Conservation (phyloP, 1,140 invertebrate species). For the Parasteatoda tepidariorum region DNA sequence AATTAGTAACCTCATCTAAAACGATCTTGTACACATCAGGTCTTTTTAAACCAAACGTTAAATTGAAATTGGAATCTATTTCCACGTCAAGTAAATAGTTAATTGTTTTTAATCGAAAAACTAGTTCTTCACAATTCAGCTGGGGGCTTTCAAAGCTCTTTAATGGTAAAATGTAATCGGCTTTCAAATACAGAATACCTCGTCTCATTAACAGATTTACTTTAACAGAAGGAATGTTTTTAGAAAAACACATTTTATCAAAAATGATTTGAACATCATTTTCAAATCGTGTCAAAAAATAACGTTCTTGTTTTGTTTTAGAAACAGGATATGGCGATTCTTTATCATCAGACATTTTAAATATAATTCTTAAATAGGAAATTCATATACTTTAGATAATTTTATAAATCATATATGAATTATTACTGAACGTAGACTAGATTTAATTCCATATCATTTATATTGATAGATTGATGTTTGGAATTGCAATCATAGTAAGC, state of each 20-base stretch:
- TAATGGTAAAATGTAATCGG: constrained; percentile 15
- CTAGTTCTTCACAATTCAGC: neutral
- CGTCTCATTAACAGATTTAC: neutral
- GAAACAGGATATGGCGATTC: neutral
- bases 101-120: constrained; percentile 7
- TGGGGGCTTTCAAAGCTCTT: neutral
- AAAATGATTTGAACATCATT: constrained; percentile 29
- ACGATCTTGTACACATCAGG: neutral
- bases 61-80: constrained; percentile 14
- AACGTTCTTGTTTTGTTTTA: neutral
- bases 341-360: too few species aligned
- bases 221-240: neutral
- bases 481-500: too few species aligned
- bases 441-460: too few species aligned
- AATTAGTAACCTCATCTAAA: neutral
- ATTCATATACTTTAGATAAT: too few species aligned
- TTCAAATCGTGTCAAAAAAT: constrained; percentile 27
- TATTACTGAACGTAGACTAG: too few species aligned
- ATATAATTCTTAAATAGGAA: too few species aligned
- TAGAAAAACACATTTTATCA: neutral
- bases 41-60: constrained; percentile 11
- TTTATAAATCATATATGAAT: too few species aligned
- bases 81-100: neutral
- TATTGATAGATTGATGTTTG: too few species aligned
- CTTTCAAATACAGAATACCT: constrained; percentile 39